phyloP scores from a whole-genome alignment of 2,113 vertebrate species.

The Ageneiosus marmoratus region DNA sequence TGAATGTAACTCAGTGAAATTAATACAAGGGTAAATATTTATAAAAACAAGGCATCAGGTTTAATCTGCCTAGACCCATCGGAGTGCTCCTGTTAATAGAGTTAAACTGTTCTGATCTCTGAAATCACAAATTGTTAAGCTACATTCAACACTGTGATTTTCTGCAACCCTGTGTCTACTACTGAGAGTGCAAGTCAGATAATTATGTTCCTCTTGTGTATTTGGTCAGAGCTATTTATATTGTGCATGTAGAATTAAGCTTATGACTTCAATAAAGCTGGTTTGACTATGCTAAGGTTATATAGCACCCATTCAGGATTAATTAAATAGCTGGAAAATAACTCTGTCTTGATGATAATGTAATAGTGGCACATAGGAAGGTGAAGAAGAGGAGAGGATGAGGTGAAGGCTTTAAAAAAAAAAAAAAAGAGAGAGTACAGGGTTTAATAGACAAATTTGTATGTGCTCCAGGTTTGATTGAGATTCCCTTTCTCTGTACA shows the following conservation, averaged over 20 bases:
- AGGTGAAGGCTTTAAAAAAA: background rate
- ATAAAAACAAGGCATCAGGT: background rate
- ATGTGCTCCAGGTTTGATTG: background rate
- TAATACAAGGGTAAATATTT: background rate
- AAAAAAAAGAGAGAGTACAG: too few species aligned
- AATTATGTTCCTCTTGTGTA: too few species aligned
- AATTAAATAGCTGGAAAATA: background rate
- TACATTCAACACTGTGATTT: background rate
- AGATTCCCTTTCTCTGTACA: slow-evolving; percentile 12
- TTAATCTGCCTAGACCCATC: too few species aligned
- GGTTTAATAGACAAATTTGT: background rate
- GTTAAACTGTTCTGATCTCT: background rate
- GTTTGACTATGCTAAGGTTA: background rate
- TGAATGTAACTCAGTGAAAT: too few species aligned
- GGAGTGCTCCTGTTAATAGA: background rate
- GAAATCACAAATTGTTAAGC: background rate
- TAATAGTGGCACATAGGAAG: background rate
- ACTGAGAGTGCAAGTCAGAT: background rate
- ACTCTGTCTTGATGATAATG: background rate
- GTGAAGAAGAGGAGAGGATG: background rate
- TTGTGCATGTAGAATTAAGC: background rate
- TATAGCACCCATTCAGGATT: background rate
- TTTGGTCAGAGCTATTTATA: background rate
- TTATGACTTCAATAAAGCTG: background rate
- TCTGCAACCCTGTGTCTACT: background rate